These are phyloP conservation scores for Tragelaphus buxtoni DNA, from an alignment of 2,113 vertebrate genomes.

Conservation along the genomic window DNA sequence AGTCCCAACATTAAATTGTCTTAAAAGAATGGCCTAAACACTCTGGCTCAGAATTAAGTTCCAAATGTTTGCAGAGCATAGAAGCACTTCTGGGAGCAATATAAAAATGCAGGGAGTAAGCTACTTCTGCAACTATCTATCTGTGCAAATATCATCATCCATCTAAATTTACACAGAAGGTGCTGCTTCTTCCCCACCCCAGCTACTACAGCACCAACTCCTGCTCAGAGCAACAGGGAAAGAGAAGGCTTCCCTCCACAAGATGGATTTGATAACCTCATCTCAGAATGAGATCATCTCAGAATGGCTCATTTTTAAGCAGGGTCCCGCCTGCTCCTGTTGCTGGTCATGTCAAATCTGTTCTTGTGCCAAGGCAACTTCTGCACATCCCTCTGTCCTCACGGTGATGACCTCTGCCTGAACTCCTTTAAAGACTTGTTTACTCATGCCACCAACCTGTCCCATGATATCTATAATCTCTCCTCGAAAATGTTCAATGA, in stretches of 20 bases:
- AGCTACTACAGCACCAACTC: background rate
- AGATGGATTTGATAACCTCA: background rate
- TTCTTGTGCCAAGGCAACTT: constrained; percentile 73
- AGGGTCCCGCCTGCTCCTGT: constrained; percentile 69
- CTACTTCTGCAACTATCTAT: constrained; percentile 32
- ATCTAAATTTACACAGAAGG: constrained; percentile 22
- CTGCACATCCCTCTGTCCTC: constrained; percentile 73
- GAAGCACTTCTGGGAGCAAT: background rate
- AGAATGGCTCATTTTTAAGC: background rate
- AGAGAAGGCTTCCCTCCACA: background rate
- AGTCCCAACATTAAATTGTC: background rate
- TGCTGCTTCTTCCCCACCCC: background rate
- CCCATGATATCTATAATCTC: background rate
- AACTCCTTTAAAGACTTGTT: background rate
- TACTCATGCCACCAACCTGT: background rate
- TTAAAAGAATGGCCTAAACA: background rate
- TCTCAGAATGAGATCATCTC: background rate
- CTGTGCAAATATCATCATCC: constrained; percentile 50
- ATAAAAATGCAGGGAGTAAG: background rate
- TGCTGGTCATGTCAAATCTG: constrained; percentile 72
- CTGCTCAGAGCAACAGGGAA: background rate
- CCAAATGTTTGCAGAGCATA: background rate
- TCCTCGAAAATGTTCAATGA: background rate
- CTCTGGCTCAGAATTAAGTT: background rate
- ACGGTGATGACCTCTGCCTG: background rate